Conservation (phyloP, 2,888 invertebrate genomes). For the Lissocephala sabroskyi region DNA sequence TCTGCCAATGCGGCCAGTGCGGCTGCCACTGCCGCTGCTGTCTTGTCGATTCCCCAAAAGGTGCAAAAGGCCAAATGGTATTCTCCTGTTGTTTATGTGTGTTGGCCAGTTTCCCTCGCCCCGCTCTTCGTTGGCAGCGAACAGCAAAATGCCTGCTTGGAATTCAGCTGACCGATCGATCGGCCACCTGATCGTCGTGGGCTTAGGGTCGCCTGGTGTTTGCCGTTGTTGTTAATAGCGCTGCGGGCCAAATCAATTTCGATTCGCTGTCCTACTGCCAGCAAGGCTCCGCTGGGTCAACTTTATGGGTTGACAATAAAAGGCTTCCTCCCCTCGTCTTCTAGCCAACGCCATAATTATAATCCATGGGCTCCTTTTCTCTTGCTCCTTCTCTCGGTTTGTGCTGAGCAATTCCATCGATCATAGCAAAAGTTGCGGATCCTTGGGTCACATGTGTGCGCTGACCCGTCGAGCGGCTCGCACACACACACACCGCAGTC, state of each 20-base stretch:
- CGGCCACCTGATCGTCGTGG: conserved; percentile 27
- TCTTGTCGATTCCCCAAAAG: too few relatives aligned
- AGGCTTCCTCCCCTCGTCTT: conserved; percentile 16
- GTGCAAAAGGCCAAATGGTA: conserved; percentile 63
- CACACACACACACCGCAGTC: neutral
- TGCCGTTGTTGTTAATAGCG: conserved; percentile 39
- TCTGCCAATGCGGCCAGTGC: conserved; percentile 17
- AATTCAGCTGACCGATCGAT: conserved; percentile 25
- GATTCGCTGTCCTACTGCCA: conserved; percentile 12
- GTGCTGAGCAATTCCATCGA: conserved; percentile 53
- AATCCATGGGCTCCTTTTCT: too few relatives aligned
- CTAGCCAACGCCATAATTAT: conserved; percentile 39
- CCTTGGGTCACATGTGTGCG: conserved; percentile 62
- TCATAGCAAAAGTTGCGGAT: conserved; percentile 27
- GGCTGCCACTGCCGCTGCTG: conserved; percentile 23
- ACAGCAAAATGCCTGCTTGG: conserved; percentile 46
- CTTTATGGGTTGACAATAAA: conserved; percentile 62
- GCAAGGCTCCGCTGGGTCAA: conserved; percentile 13
- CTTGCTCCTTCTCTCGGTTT: conserved; percentile 48
- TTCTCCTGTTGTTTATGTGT: conserved; percentile 63
- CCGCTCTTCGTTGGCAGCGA: conserved; percentile 14
- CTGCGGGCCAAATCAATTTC: conserved; percentile 63
- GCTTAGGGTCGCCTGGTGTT: conserved; percentile 4
- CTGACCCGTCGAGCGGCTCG: conserved; percentile 47
- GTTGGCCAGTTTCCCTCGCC: conserved; percentile 25